Conservation (phyloP, 2,888 invertebrate genomes). For the Lepidocyrtinus sp. region DNA sequence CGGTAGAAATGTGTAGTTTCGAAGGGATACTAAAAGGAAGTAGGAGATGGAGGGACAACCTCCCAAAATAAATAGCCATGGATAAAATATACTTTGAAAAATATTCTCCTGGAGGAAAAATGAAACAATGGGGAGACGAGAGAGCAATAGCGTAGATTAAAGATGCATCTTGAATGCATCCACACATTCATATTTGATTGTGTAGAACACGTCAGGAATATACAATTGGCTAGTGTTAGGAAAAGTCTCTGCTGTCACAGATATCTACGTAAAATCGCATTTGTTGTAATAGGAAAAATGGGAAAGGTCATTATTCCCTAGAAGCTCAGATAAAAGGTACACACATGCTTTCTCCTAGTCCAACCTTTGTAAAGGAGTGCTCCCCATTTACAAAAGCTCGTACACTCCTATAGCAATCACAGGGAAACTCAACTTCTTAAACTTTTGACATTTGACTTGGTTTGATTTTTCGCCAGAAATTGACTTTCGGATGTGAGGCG, state of each 20-base stretch:
- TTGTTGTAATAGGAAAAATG: too few relatives aligned
- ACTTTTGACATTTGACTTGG: conserved; percentile 21
- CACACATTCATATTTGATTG: conserved; percentile 56
- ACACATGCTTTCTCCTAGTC: too few relatives aligned
- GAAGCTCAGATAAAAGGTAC: too few relatives aligned
- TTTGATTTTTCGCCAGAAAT: conserved; percentile 4
- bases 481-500: conserved; percentile 2
- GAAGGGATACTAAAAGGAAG: too few relatives aligned
- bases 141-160: conserved; percentile 21
- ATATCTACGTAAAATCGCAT: too few relatives aligned
- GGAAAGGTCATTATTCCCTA: too few relatives aligned
- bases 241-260: too few relatives aligned
- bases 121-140: background rate
- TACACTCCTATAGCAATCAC: background rate
- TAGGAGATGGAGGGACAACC: too few relatives aligned
- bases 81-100: background rate
- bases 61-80: background rate
- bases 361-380: too few relatives aligned
- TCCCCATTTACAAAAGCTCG: too few relatives aligned
- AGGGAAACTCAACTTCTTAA: background rate
- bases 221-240: too few relatives aligned
- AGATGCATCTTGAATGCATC: conserved; percentile 12
- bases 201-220: conserved; percentile 19
- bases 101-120: background rate
- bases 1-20: too few relatives aligned